phyloP scores from a whole-genome alignment of 2,888 invertebrate species.

The Poecilobothrus nobilitatus region DNA sequence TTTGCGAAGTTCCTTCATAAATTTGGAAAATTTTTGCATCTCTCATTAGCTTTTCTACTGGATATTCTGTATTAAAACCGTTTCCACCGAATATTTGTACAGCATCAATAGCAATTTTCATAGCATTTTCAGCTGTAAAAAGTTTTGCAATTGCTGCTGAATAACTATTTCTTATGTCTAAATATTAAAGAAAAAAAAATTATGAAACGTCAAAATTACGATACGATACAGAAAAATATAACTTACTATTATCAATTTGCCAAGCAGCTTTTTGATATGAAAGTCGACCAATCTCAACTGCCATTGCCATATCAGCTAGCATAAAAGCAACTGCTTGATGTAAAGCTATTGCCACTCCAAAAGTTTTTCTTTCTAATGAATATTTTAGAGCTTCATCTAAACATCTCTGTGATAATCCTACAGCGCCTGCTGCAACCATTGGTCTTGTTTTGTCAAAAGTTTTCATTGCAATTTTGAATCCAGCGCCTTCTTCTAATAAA shows the following conservation, averaged over 20 bases:
- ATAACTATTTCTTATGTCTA: constrained; percentile 63
- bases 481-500: constrained; percentile 55
- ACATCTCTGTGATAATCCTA: constrained; percentile 75
- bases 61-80: constrained; percentile 88
- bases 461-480: constrained; percentile 67
- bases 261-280: constrained; percentile 75
- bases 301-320: constrained; percentile 84
- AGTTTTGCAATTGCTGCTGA: constrained; percentile 84
- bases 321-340: constrained; percentile 84
- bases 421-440: constrained; percentile 74
- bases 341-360: constrained; percentile 65
- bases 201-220: constrained; percentile 13
- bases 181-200: constrained; percentile 31
- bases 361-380: constrained; percentile 76
- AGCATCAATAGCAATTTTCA: constrained; percentile 80
- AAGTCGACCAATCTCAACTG: constrained; percentile 68
- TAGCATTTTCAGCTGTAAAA: constrained; percentile 77
- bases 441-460: constrained; percentile 65
- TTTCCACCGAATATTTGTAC: constrained; percentile 89
- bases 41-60: constrained; percentile 91
- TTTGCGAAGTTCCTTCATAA: constrained; percentile 90
- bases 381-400: constrained; percentile 84
- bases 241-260: constrained; percentile 59
- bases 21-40: constrained; percentile 95
- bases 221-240: neutral